phyloP scores from a whole-genome alignment of 2,888 invertebrate genomes.

The Sinhomidia bicolor region DNA sequence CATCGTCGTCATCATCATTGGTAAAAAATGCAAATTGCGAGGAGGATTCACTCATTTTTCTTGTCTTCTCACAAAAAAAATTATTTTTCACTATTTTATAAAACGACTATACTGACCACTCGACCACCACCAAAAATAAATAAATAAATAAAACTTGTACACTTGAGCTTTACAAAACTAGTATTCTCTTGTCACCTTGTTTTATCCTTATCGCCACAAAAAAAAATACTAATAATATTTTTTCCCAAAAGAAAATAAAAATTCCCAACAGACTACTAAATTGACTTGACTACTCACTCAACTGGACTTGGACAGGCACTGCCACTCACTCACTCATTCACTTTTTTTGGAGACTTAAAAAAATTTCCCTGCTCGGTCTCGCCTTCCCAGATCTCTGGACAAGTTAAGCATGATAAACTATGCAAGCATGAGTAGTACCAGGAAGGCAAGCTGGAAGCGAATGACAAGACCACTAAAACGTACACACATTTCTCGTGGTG shows the following conservation, averaged over 20 bases:
- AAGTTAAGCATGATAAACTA: slow-evolving; percentile 33
- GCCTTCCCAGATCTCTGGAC: neutral
- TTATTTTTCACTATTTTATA: slow-evolving; percentile 18
- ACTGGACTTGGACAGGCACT: neutral
- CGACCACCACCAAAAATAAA: slow-evolving; percentile 7
- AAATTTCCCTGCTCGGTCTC: neutral
- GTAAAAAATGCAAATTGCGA: neutral
- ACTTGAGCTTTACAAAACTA: neutral
- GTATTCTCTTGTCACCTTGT: neutral
- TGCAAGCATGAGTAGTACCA: neutral
- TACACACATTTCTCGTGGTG: neutral
- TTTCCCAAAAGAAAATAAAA: neutral
- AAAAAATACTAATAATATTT: neutral
- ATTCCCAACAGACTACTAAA: neutral
- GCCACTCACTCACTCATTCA: neutral
- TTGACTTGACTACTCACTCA: neutral
- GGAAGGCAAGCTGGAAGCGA: neutral
- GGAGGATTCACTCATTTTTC: no score
- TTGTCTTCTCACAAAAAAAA: neutral
- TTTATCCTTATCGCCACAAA: neutral
- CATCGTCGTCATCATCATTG: neutral
- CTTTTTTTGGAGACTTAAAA: neutral
- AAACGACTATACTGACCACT: neutral
- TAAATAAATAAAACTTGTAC: no score
- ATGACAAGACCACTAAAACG: slow-evolving; percentile 15